Base-by-base conservation (phyloP, 2,888 invertebrate genomes). In the Perizoma affinitatum region DNA sequence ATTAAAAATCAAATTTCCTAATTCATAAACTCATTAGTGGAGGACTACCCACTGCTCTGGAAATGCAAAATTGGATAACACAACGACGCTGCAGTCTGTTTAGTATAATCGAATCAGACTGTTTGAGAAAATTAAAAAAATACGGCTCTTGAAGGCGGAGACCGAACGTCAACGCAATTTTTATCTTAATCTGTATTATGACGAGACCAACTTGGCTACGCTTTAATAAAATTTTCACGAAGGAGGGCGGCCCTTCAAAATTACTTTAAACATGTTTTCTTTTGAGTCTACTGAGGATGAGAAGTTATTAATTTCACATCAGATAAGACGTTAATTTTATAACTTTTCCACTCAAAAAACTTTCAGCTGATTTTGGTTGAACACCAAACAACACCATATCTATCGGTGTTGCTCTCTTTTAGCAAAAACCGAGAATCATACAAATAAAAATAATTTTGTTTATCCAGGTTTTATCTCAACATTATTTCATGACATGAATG, bases 51-150 rank as follows among this genome's bases (percentile, higher is more conserved):
- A 71, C 69, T 66, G 80, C 69, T 68, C 72, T 76, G 70, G 63
- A 76, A 80, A 80, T 80, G 70, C 67, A 79, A 87, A 86, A 87
- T 87, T 86, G 82, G 84, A 87, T 87, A 87, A 87, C 76, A 78
- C 70, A 74, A 78, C 79, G 80, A 74, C 57, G 47, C 43, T 75
- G 22, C 22, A 22, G 22, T 22, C 22, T 22, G 22, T 22, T 22
- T 22, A 76, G 83, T 87, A 53, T 70, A 90, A 90, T 90, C 87
- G 87, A 90, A 89, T 90, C 83, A 84, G 83, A 80, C 79, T 83
- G 87, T 87, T 88, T 83, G 83, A 79, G 88, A 89, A 90, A 91
- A 90, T 90, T 88, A 90, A 91, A 91, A 38, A 91, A 87, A 89
- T 86, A 88, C 80, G 74, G 82, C 80, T 76, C 75, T 78, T 77